Percentiles rank a stretch among this genome's conserved stretches.
phyloP scores from a whole-genome alignment of 2,797 vertebrate species.

The Sebastes hopkinsi region DNA sequence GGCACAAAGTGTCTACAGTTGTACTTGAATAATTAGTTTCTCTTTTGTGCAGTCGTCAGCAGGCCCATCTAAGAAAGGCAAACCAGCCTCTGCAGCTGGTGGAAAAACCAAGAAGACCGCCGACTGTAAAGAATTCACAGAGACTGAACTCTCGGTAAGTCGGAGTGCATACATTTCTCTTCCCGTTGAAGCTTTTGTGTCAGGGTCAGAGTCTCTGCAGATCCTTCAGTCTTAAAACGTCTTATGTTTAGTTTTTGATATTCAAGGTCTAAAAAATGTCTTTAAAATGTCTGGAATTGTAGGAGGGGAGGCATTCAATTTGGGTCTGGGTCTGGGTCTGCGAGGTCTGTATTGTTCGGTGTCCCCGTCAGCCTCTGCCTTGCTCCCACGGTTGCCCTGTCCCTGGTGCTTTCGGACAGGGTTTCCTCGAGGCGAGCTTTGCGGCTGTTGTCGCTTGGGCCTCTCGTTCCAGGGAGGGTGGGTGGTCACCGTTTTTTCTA shows the following conservation, averaged over 20 bases:
- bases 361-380: too few relatives aligned
- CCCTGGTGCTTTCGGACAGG: too few relatives aligned
- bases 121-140: conserved; percentile 88
- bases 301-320: too few relatives aligned
- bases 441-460: too few relatives aligned
- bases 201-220: not conserved
- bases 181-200: not conserved
- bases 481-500: too few relatives aligned
- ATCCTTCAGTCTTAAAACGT: not conserved
- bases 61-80: conserved; percentile 89
- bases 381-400: too few relatives aligned
- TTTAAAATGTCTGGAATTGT: too few relatives aligned
- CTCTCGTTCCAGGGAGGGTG: too few relatives aligned
- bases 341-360: not conserved
- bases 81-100: conserved; percentile 79
- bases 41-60: conserved; percentile 75
- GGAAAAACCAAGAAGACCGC: conserved; percentile 88
- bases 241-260: not conserved
- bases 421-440: too few relatives aligned
- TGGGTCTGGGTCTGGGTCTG: too few relatives aligned
- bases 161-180: not conserved
- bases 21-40: not conserved
- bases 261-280: not conserved
- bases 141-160: conserved; percentile 92
- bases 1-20: not conserved